Conservation (phyloP, 1,140 invertebrate species). For the Chelonus insularis region DNA sequence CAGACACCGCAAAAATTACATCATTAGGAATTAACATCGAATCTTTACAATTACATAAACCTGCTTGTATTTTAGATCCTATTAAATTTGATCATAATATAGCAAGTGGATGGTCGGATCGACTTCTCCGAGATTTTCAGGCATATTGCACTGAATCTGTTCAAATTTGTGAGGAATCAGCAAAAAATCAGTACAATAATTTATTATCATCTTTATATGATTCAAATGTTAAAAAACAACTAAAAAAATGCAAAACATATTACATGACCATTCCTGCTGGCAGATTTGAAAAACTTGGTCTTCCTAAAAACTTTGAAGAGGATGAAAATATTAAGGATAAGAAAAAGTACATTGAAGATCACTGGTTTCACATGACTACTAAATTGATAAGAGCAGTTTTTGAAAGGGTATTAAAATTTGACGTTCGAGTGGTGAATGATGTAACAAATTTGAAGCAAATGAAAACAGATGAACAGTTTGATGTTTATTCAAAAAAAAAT, state of each 20-base stretch:
- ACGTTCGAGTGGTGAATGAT: conserved; percentile 31
- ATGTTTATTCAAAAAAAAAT: conserved; percentile 44
- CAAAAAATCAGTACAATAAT: conserved; percentile 31
- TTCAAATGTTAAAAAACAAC: conserved; percentile 8
- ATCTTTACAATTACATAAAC: conserved; percentile 42
- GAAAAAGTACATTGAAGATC: conserved; percentile 21
- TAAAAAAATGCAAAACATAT: conserved; percentile 13
- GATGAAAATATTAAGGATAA: conserved; percentile 27
- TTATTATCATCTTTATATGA: conserved; percentile 37
- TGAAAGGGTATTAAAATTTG: conserved; percentile 42
- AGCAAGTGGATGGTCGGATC: conserved; percentile 40
- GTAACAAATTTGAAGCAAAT: conserved; percentile 41
- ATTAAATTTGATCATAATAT: conserved; percentile 65
- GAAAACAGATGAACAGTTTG: conserved; percentile 41
- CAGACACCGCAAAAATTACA: conserved; percentile 52
- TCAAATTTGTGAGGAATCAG: conserved; percentile 31
- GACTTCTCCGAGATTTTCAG: conserved; percentile 35
- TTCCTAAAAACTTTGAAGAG: conserved; percentile 32
- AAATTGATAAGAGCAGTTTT: conserved; percentile 42
- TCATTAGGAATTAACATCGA: conserved; percentile 36
- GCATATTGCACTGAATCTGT: conserved; percentile 34
- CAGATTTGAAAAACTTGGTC: conserved; percentile 25
- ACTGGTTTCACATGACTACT: conserved; percentile 38
- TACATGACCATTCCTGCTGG: conserved; percentile 17
- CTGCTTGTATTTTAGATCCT: conserved; percentile 67